Evolutionary conservation across 2,113 vertebrate genomes (phyloP), one percentile per base, ranked within the genome.

Genomic region (Pelecanus crispus): DNA sequence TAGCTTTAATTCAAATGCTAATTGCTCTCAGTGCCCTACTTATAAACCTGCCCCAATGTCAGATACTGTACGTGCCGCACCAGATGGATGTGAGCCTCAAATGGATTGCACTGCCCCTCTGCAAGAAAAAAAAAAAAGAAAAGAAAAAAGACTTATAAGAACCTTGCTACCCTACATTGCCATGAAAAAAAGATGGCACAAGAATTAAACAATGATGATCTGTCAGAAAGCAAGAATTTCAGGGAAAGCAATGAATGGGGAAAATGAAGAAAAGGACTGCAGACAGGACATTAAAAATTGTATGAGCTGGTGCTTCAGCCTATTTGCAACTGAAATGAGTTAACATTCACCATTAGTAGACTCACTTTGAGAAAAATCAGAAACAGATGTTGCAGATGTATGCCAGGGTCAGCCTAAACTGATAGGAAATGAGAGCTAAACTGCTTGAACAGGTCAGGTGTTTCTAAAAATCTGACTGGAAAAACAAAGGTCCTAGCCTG

Each of bases 1-100:
- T 97, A 97, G 95, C 96, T 95, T 97, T 97, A 96, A 98, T 96
- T 98, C 96, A 97, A 89, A 97, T 97, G 95, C 93, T 98, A 97
- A 97, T 97, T 97, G 95, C 86, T 97, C 95, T 97, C 96, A 92
- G 86, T 45, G 90, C 91, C 97, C 96, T 95, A 94, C 92, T 98
- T 93, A 94, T 16, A 95, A 96, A 96, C 88, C 86, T 88, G 93
- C 88, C 84, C 95, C 70, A 2, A 22, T 98, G 95, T 96, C 95
- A 97, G 92, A 24, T 72, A 67, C 82, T 90, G 79, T 34, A 50
- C 90, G 75, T 42, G 95, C 72, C n/a, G 73, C 90, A 90, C 36
- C 93, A 97, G 92, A 94, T 90, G 96, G 92, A 94, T 92, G 68
- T 16, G 77, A 92, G 93, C 81, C 78, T 72, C 44, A 55, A n/a